These are phyloP conservation scores for Acleris holmiana DNA, from an alignment of 2,888 invertebrate species.

Conservation along the genomic window DNA sequence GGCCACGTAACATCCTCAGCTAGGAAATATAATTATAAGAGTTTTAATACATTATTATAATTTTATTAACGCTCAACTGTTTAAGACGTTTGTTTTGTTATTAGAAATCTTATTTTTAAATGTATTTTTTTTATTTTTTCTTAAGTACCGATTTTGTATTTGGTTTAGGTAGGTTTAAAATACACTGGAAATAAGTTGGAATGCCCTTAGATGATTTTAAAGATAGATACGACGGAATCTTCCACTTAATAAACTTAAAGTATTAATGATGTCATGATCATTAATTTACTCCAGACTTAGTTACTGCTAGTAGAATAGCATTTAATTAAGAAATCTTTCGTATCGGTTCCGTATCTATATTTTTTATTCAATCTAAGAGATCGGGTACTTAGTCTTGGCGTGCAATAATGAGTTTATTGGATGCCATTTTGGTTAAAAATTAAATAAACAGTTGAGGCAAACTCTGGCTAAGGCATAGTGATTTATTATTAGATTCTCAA, in stretches of 20 bases:
- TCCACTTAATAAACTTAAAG: background rate
- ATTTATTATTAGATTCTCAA: conserved; percentile 75
- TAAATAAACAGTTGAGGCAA: conserved; percentile 47
- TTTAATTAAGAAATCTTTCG: background rate
- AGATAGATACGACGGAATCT: background rate
- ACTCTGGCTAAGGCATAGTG: conserved; percentile 68
- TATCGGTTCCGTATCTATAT: conserved; percentile 18
- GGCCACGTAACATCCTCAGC: conserved; percentile 75
- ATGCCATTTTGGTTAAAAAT: conserved; percentile 60
- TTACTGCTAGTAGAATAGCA: background rate
- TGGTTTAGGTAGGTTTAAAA: background rate
- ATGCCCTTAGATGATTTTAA: background rate
- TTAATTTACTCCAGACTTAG: background rate
- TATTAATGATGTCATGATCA: background rate
- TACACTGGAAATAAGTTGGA: background rate
- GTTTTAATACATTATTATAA: conserved; percentile 29
- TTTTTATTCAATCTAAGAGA: conserved; percentile 5
- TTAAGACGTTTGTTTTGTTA: conserved; percentile 46
- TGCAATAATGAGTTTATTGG: conserved; percentile 26
- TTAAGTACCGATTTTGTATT: background rate
- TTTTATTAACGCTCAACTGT: conserved; percentile 52
- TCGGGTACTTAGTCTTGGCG: conserved; percentile 10
- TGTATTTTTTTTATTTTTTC: background rate
- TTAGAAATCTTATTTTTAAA: conserved; percentile 38
- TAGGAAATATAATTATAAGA: conserved; percentile 46